These are phyloP conservation scores for Xestia sexstrigata DNA, from an alignment of 2,888 invertebrate genomes.

Conservation along the genomic window DNA sequence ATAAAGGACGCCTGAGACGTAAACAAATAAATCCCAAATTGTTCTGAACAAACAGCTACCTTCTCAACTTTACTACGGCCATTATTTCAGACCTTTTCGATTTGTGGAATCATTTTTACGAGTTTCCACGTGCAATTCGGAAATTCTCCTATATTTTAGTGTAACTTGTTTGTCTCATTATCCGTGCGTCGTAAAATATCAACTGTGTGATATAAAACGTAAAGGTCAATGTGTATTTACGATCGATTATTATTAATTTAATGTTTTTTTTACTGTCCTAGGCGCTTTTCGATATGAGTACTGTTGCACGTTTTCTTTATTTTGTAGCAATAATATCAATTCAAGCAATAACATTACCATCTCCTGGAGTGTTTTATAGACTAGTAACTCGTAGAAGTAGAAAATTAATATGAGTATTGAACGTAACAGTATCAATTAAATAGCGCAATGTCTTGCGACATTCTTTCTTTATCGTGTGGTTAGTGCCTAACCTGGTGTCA, in stretches of 20 bases:
- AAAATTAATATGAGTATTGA: background rate
- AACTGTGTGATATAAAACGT: slow-evolving; percentile 59
- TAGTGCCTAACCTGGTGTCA: too few relatives aligned
- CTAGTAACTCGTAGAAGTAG: background rate
- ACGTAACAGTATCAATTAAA: background rate
- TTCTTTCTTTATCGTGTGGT: too few relatives aligned
- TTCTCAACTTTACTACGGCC: slow-evolving; percentile 68
- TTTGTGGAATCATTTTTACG: slow-evolving; percentile 68
- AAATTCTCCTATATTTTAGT: slow-evolving; percentile 44
- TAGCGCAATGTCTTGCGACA: background rate
- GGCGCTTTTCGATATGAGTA: slow-evolving; percentile 38
- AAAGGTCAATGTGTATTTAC: slow-evolving; percentile 64
- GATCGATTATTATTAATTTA: slow-evolving; percentile 63
- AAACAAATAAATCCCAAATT: slow-evolving; percentile 74
- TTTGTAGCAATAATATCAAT: slow-evolving; percentile 5
- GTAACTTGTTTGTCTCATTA: slow-evolving; percentile 63
- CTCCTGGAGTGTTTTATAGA: background rate
- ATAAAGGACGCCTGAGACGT: slow-evolving; percentile 59
- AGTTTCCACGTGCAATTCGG: slow-evolving; percentile 47
- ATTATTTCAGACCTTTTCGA: slow-evolving; percentile 71
- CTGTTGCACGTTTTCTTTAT: slow-evolving; percentile 26
- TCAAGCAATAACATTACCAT: background rate
- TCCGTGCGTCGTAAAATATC: slow-evolving; percentile 61
- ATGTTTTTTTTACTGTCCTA: slow-evolving; percentile 57
- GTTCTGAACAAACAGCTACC: slow-evolving; percentile 69